Evolutionary conservation across 2,113 vertebrate genomes (phyloP).

Genomic region (Sisor rabdophorus): DNA sequence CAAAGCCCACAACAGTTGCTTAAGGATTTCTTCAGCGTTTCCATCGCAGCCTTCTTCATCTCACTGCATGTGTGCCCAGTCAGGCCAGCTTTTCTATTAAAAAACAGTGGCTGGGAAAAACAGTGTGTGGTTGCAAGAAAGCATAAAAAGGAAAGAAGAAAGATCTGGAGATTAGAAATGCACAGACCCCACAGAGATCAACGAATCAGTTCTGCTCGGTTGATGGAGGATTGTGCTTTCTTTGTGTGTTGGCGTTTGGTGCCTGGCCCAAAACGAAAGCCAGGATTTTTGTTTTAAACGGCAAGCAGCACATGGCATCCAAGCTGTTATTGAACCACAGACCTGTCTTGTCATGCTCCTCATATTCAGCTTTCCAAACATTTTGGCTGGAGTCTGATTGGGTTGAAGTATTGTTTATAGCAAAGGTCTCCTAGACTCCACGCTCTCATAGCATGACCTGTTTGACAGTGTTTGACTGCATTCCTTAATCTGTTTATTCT

Average conservation of each 20-base stretch:
- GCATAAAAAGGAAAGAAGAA: conserved; percentile 7
- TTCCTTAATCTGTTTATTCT: conserved; percentile 16
- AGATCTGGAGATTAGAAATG: conserved; percentile 41
- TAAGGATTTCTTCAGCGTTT: conserved; percentile 35
- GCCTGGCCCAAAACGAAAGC: conserved; percentile 5
- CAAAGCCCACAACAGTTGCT: conserved; percentile 30
- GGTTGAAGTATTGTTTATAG: conserved; percentile 23
- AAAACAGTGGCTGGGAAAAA: conserved; percentile 23
- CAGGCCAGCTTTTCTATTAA: conserved; percentile 29
- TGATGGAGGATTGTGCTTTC: conserved; percentile 30
- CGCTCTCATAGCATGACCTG: conserved; percentile 12
- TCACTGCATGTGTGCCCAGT: conserved; percentile 7
- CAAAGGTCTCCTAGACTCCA: conserved; percentile 12
- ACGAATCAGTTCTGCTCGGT: conserved; percentile 44
- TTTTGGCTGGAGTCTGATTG: conserved; percentile 39
- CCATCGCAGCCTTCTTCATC: conserved; percentile 26
- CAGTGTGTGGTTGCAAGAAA: conserved; percentile 28
- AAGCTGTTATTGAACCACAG: conserved; percentile 14
- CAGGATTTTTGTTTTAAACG: conserved; percentile 12
- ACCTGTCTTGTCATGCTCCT: conserved; percentile 17
- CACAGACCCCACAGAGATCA: conserved; percentile 20
- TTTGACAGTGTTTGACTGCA: conserved; percentile 17
- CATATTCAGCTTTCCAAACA: conserved; percentile 16
- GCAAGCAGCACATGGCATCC: conserved; percentile 11
- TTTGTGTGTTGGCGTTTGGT: conserved; percentile 11